phyloP scores from a whole-genome alignment of 2,797 vertebrate species.

The Onychomys torridus region DNA sequence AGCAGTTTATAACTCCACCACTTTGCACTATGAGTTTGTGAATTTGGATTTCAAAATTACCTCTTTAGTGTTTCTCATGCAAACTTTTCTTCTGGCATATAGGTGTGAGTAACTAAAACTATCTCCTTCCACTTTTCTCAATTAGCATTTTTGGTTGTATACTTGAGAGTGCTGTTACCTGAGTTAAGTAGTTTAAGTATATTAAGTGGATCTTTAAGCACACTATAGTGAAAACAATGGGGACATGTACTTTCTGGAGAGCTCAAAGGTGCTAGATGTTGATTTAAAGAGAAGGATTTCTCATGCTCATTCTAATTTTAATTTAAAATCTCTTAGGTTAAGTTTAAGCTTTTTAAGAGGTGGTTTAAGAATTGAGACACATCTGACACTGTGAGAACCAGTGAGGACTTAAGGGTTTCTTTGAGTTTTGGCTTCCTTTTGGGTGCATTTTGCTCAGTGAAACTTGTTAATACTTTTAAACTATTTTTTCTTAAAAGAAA shows the following conservation, averaged over 20 bases:
- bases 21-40: slow-evolving; percentile 79
- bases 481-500: slow-evolving; percentile 82
- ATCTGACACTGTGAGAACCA: slow-evolving; percentile 80
- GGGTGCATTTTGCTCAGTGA: slow-evolving; percentile 81
- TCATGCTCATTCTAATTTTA: slow-evolving; percentile 75
- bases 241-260: slow-evolving; percentile 84
- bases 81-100: slow-evolving; percentile 80
- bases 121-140: slow-evolving; percentile 85
- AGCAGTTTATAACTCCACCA: slow-evolving; percentile 91
- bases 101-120: slow-evolving; percentile 85
- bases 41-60: slow-evolving; percentile 81
- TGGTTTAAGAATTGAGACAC: slow-evolving; percentile 81
- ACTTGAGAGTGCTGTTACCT: slow-evolving; percentile 91
- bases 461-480: slow-evolving; percentile 80
- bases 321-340: slow-evolving; percentile 80
- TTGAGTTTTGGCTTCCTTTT: slow-evolving; percentile 81
- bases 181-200: slow-evolving; percentile 88
- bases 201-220: slow-evolving; percentile 88
- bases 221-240: slow-evolving; percentile 86
- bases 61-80: slow-evolving; percentile 79
- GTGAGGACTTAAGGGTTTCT: slow-evolving; percentile 79
- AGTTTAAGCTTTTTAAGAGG: slow-evolving; percentile 80
- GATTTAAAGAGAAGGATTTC: slow-evolving; percentile 78
- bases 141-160: slow-evolving; percentile 77
- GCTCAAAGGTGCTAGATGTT: slow-evolving; percentile 80